A percentile compares a stretch with the other conserved stretches of the same genome.
Evolutionary conservation across 2,888 invertebrate species (phyloP).

Genomic region (Plusia festucae): DNA sequence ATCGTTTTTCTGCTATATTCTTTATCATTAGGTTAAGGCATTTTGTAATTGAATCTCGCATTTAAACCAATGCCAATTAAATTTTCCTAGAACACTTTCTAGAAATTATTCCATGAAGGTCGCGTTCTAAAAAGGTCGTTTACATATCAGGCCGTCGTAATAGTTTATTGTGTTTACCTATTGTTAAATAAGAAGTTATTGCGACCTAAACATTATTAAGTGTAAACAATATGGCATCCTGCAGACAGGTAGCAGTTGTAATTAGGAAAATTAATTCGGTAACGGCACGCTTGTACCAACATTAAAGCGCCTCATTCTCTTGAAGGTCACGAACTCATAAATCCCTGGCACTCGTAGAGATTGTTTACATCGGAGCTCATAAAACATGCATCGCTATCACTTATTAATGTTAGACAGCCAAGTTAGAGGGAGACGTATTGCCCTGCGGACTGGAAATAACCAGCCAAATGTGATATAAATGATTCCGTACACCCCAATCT

Average conservation of each 20-base stretch:
- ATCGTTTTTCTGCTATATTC: not conserved
- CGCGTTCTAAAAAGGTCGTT: conserved; percentile 6
- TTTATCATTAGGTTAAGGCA: not conserved
- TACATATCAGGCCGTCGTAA: conserved; percentile 21
- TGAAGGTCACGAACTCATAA: conserved; percentile 70
- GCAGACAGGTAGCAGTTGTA: conserved; percentile 59
- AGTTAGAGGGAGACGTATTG: conserved; percentile 33
- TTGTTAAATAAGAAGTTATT: conserved; percentile 27
- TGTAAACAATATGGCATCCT: conserved; percentile 59
- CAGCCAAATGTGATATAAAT: conserved; percentile 4
- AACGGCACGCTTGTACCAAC: conserved; percentile 42
- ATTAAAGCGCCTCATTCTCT: conserved; percentile 56
- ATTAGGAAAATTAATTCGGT: conserved; percentile 67
- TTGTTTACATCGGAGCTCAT: conserved; percentile 70
- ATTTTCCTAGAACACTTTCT: conserved; percentile 8
- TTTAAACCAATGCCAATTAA: conserved; percentile 21
- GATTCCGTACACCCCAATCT: too few relatives aligned
- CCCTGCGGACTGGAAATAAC: conserved; percentile 10
- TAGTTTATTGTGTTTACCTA: conserved; percentile 40
- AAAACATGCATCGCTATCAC: conserved; percentile 66
- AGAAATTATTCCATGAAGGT: conserved; percentile 23
- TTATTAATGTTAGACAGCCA: conserved; percentile 48
- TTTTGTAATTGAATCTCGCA: conserved; percentile 35
- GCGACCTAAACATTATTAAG: conserved; percentile 57
- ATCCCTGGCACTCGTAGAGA: conserved; percentile 66